Evolutionary conservation across 1,140 invertebrate genomes (phyloP).

Genomic region (Drosophila tristis): DNA sequence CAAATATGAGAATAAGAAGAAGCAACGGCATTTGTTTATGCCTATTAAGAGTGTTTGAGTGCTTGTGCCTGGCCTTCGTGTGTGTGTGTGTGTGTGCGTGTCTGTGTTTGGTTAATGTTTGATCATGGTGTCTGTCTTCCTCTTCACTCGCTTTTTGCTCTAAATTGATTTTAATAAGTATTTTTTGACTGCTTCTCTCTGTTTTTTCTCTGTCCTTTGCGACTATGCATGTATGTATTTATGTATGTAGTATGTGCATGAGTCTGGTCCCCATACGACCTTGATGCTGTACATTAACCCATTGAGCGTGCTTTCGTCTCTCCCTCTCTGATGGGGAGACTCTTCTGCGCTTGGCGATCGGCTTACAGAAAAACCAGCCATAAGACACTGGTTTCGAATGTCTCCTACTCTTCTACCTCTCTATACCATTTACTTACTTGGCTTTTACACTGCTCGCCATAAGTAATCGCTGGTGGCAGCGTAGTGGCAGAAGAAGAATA

Average conservation of each 20-base stretch:
- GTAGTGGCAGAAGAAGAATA: constrained; percentile 21
- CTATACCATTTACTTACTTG: constrained; percentile 3
- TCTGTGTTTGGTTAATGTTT: constrained; percentile 54
- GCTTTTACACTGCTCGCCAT: constrained; percentile 34
- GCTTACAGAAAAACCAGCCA: constrained; percentile 30
- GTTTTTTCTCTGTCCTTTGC: constrained; percentile 4
- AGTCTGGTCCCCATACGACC: constrained; percentile 64
- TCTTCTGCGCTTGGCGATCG: constrained; percentile 49
- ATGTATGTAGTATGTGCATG: constrained; percentile 32
- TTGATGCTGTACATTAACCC: constrained; percentile 81
- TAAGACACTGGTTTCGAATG: constrained; percentile 22
- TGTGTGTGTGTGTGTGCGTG: constrained; percentile 17
- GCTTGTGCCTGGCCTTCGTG: background rate
- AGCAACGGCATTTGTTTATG: constrained; percentile 61
- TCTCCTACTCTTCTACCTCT: constrained; percentile 2
- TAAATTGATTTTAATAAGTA: constrained; percentile 80
- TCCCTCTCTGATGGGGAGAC: background rate
- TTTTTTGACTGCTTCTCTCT: constrained; percentile 51
- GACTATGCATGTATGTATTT: constrained; percentile 39
- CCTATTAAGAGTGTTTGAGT: constrained; percentile 24
- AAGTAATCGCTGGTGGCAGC: background rate
- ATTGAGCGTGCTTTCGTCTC: constrained; percentile 62
- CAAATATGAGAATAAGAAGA: constrained; percentile 35
- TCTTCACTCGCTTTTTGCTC: constrained; percentile 54
- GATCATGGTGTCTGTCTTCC: constrained; percentile 43